Evolutionary conservation across 2,797 vertebrate species (phyloP).

Genomic region (Melanotaenia maccullochi): DNA sequence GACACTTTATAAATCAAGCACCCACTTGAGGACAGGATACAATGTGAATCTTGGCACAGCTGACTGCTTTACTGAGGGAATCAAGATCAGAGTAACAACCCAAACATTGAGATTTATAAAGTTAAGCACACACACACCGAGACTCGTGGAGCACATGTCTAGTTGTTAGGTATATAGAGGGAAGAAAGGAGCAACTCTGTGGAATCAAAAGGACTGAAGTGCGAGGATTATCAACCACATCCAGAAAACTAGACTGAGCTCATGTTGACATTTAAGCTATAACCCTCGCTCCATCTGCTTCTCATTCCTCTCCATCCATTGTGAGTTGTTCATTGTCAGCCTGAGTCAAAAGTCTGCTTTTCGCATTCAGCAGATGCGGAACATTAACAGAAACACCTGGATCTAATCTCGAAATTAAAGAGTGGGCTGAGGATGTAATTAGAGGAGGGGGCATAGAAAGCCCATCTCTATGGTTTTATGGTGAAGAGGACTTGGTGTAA

Average conservation of each 20-base stretch:
- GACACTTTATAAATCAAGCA: constrained; percentile 35
- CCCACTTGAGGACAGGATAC: not conserved
- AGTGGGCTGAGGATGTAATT: constrained; percentile 1
- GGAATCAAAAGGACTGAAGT: constrained; percentile 60
- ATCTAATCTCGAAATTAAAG: constrained; percentile 64
- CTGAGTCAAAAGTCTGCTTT: constrained; percentile 50
- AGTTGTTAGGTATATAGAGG: constrained; percentile 34
- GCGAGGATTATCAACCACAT: constrained; percentile 69
- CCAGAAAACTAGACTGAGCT: constrained; percentile 70
- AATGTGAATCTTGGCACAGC: constrained; percentile 31
- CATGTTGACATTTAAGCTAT: constrained; percentile 69
- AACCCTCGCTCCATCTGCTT: constrained; percentile 69
- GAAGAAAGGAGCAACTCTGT: constrained; percentile 24
- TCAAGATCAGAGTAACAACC: constrained; percentile 32
- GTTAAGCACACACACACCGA: constrained; percentile 12
- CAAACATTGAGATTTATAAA: constrained; percentile 45
- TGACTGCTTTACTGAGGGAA: constrained; percentile 3
- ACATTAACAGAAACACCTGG: constrained; percentile 66
- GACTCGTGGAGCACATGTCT: constrained; percentile 35
- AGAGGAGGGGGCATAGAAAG: constrained; percentile 28
- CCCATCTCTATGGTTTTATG: constrained; percentile 33
- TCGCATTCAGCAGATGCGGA: constrained; percentile 48
- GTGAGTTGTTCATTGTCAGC: constrained; percentile 52
- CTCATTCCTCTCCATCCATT: constrained; percentile 54
- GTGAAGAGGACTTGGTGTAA: constrained; percentile 33